phyloP scores from a whole-genome alignment of 2,888 invertebrate genomes.

The Synergus umbraculus region DNA sequence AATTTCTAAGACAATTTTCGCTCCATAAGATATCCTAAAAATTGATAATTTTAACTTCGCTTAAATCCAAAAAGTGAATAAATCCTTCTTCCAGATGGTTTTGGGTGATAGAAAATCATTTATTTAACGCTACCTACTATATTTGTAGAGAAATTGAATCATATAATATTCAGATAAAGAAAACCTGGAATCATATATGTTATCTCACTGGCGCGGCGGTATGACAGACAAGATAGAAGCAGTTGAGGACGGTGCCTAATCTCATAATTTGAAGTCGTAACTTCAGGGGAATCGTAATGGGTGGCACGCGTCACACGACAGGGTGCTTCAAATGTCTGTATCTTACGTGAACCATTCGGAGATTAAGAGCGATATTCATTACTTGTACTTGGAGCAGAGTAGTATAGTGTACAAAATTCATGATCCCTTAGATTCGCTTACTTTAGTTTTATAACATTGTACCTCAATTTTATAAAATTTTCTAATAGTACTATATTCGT shows the following conservation, averaged over 20 bases:
- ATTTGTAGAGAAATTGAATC: background rate
- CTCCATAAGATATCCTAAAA: too few species aligned
- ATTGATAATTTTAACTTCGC: too few species aligned
- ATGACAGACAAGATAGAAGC: background rate
- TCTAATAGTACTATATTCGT: too few species aligned
- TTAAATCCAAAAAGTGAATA: too few species aligned
- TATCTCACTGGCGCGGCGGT: background rate
- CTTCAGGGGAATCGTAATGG: constrained; percentile 59
- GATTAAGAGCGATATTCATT: constrained; percentile 67
- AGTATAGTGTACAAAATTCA: background rate
- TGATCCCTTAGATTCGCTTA: background rate
- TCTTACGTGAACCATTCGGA: constrained; percentile 65
- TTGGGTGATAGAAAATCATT: background rate
- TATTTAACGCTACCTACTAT: background rate
- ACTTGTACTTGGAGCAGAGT: constrained; percentile 13
- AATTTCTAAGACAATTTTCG: too few species aligned
- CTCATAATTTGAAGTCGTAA: constrained; percentile 66
- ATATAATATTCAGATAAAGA: background rate
- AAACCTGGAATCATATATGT: background rate
- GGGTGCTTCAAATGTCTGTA: constrained; percentile 63
- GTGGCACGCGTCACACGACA: constrained; percentile 67
- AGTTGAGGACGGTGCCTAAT: constrained; percentile 45
- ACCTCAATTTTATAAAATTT: background rate
- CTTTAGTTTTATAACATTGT: background rate
- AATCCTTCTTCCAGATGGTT: background rate